Base-by-base conservation (phyloP, 2,888 invertebrate species). In the Zootermopsis nevadensis region DNA sequence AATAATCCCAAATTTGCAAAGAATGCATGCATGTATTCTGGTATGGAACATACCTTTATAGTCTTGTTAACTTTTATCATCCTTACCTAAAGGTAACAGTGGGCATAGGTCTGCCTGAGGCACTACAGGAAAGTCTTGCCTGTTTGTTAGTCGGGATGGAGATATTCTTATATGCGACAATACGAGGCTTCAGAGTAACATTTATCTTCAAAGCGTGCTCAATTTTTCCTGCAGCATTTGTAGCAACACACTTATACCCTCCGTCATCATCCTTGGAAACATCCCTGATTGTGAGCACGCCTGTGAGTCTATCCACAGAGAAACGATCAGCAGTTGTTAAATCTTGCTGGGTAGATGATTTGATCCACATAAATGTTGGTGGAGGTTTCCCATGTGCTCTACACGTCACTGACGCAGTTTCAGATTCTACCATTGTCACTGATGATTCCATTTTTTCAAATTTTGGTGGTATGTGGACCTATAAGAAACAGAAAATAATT, bases 281-380 rank as follows among this genome's bases (percentile, higher is more conserved):
- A 85, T 94, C 92, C 81, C 92, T 94, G 86, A 97, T 94, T 6
- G 93, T 94, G 72, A 97, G 89, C 2, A 93, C 90, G 12, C 97
- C 97, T 0, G 83, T 84, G 48, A 38, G 69, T 31, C 83, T 67
- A 33, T 87, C 88, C 38, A 89, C 88, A 6, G 87, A 86, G 87
- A 94, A 95, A 80, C 93, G 90, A 88, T 94, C 93, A 6, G 94
- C 92, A 15, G 90, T 92, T 15, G 94, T 93, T 82, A 97, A 91
- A 89, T 97, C 94, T 88, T 93, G 92, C 81, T 95, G 93, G 1
- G 93, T 94, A 81, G 93, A 91, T 84, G 93, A 92, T 87, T 95
- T 95, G 83, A 97, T 94, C 98, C 98, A 98, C 48, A 93, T 93
- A 88, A 95, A 96, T 83, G 92, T 93, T 74, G 98, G 97, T 27